Evolutionary conservation across 2,888 invertebrate species (phyloP).

Genomic region (Hipparchia semele): DNA sequence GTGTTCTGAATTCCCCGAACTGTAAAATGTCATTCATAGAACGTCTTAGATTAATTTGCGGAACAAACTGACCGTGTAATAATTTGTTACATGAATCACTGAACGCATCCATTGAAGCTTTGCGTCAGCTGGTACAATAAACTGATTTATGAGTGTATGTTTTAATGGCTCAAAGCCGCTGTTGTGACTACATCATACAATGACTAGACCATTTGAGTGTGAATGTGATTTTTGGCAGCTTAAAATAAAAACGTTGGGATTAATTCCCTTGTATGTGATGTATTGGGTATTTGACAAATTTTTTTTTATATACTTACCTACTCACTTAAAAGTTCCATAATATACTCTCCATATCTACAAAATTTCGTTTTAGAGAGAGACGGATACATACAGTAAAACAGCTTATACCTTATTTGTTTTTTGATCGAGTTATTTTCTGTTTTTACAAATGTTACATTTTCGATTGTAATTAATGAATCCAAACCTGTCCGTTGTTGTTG

Average conservation of each 20-base stretch:
- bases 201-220: slow-evolving; percentile 11
- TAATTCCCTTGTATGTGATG: not conserved
- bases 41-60: slow-evolving; percentile 47
- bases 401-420: no score
- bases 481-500: no score
- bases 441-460: no score
- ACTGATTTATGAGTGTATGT: slow-evolving; percentile 36
- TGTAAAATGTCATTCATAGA: slow-evolving; percentile 46
- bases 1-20: slow-evolving; percentile 43
- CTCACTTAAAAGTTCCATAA: no score
- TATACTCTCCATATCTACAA: no score
- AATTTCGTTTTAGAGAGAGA: no score
- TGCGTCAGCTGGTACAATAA: slow-evolving; percentile 35
- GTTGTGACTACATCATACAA: slow-evolving; percentile 10
- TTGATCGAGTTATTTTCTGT: no score
- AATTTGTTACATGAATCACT: slow-evolving; percentile 47
- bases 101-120: slow-evolving; percentile 42
- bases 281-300: not conserved
- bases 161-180: slow-evolving; percentile 24
- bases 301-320: no score
- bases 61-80: slow-evolving; percentile 47
- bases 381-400: no score
- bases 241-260: not conserved
- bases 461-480: no score
- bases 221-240: slow-evolving; percentile 9